Evolutionary conservation across 1,140 invertebrate genomes (phyloP).

Genomic region (Hycleus phaleratus): DNA sequence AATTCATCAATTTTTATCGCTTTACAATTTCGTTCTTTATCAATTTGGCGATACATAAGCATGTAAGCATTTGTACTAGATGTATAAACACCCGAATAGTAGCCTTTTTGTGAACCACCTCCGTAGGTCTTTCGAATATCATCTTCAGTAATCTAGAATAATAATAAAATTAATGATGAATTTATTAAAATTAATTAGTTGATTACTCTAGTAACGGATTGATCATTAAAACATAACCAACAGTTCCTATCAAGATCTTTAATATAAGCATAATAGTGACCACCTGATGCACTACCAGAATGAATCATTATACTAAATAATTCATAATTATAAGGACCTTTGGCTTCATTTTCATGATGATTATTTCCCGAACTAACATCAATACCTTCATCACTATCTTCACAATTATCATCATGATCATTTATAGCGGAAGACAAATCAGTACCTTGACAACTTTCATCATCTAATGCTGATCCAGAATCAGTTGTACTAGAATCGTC

Average conservation of each 20-base stretch:
- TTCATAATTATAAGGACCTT: constrained; percentile 77
- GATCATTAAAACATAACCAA: constrained; percentile 83
- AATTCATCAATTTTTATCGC: constrained; percentile 64
- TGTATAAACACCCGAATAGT: constrained; percentile 66
- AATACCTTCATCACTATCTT: constrained; percentile 53
- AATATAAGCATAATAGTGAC: constrained; percentile 92
- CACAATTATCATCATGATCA: constrained; percentile 37
- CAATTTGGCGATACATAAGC: constrained; percentile 84
- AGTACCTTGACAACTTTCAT: constrained; percentile 50
- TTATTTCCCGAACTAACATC: constrained; percentile 36
- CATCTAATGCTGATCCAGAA: constrained; percentile 58
- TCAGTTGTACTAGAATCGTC: constrained; percentile 66
- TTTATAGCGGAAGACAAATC: constrained; percentile 38
- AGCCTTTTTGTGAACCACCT: constrained; percentile 58
- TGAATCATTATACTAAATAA: constrained; percentile 92
- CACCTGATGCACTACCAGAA: constrained; percentile 83
- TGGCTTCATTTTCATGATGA: constrained; percentile 35
- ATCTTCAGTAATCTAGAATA: constrained; percentile 49
- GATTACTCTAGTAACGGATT: constrained; percentile 55
- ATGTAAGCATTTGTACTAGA: constrained; percentile 90
- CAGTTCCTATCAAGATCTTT: constrained; percentile 72
- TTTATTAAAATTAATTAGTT: neutral
- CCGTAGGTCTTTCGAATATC: constrained; percentile 83
- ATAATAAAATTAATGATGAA: neutral
- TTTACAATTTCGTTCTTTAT: constrained; percentile 59